Evolutionary conservation across 2,113 vertebrate genomes (phyloP).

Genomic region (Xenopus laevis): DNA sequence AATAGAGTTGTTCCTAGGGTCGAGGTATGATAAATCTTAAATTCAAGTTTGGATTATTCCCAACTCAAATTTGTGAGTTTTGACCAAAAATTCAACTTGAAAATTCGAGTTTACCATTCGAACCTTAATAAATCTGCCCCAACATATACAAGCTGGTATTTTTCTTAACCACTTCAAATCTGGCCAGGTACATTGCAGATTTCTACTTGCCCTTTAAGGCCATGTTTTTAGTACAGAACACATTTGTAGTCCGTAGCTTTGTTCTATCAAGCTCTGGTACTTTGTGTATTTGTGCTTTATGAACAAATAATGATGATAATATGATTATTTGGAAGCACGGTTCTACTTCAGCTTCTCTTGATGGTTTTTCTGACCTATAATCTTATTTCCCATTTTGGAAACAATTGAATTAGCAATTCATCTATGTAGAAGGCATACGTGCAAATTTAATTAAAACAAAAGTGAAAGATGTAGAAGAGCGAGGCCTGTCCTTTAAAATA

Average conservation of each 20-base stretch:
- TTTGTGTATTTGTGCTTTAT: not conserved
- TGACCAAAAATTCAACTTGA: no score
- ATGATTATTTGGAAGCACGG: not conserved
- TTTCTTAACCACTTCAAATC: no score
- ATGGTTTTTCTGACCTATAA: constrained; percentile 6
- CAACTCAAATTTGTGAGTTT: no score
- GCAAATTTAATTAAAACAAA: constrained; percentile 28
- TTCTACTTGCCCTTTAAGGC: no score
- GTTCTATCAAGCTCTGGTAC: not conserved
- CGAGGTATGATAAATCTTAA: no score
- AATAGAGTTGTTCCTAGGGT: no score
- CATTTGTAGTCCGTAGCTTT: not conserved
- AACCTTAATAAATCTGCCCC: no score
- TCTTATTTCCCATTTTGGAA: constrained; percentile 15
- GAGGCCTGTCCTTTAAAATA: constrained; percentile 21
- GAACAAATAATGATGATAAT: not conserved
- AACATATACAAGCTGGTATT: no score
- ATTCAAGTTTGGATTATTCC: no score
- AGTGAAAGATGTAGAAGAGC: constrained; percentile 10
- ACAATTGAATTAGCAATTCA: constrained; percentile 29
- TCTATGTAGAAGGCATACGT: constrained; percentile 5
- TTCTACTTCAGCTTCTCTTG: constrained; percentile 1
- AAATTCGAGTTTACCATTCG: no score
- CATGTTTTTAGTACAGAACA: no score
- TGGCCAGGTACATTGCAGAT: no score